A percentile compares a stretch with the other conserved stretches of the same genome.
Evolutionary conservation across 2,797 vertebrate genomes (phyloP).

Genomic region (Cygnus olor): DNA sequence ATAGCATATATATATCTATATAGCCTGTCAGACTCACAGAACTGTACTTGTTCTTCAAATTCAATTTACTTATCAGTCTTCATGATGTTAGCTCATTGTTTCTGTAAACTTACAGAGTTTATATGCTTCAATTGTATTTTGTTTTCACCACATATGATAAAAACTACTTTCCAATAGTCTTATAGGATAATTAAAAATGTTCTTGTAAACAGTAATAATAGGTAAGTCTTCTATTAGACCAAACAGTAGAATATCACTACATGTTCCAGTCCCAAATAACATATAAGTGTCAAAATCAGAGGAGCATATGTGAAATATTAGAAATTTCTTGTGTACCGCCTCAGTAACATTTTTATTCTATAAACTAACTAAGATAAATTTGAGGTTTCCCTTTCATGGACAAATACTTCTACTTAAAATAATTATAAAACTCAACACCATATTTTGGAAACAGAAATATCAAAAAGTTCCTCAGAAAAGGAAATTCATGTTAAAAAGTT

Average conservation of each 20-base stretch:
- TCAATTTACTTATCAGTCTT: not conserved
- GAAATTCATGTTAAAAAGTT: not conserved
- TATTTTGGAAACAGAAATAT: not conserved
- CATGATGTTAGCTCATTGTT: not conserved
- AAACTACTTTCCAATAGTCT: not conserved
- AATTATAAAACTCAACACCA: not conserved
- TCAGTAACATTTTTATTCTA: not conserved
- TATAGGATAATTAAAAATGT: not conserved
- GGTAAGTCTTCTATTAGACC: not conserved
- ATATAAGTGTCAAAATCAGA: not conserved
- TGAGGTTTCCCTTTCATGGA: not conserved
- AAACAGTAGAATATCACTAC: not conserved
- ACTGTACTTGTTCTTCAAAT: constrained; percentile 7
- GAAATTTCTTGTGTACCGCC: not conserved
- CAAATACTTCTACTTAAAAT: not conserved
- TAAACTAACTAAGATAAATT: not conserved
- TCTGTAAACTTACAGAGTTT: not conserved
- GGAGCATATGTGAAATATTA: not conserved
- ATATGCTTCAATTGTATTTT: not conserved
- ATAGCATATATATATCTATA: not conserved
- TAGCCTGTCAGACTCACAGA: not conserved
- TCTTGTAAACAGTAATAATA: not conserved
- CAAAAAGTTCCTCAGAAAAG: not conserved
- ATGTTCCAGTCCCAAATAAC: not conserved
- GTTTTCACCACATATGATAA: not conserved